phyloP scores from a whole-genome alignment of 2,113 vertebrate genomes.

The Genyomyrus donnyi region DNA sequence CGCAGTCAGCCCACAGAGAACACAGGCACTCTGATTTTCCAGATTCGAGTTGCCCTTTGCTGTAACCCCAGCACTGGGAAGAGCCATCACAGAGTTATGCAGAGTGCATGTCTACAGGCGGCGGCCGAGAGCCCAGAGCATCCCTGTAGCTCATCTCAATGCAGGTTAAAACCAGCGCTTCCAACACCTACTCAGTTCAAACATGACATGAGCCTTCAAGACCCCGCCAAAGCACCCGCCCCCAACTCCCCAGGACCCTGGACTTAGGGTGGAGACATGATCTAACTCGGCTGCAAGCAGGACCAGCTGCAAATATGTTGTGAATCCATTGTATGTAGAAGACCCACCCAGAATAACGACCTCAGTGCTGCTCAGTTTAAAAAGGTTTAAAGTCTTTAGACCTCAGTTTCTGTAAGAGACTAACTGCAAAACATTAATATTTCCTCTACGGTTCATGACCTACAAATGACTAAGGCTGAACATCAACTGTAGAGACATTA shows the following conservation, averaged over 20 bases:
- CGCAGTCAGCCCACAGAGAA: not conserved
- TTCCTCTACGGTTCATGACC: not conserved
- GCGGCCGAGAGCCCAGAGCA: not conserved
- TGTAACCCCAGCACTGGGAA: not conserved
- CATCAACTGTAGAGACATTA: not conserved
- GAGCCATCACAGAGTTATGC: not conserved
- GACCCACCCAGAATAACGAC: not conserved
- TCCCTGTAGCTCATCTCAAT: not conserved
- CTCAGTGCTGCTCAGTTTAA: not conserved
- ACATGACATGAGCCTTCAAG: not conserved
- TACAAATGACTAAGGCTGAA: not conserved
- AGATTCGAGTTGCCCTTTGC: not conserved
- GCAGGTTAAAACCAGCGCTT: not conserved
- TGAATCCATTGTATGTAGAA: not conserved
- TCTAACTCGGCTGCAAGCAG: not conserved
- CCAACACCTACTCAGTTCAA: not conserved
- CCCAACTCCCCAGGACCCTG: not conserved
- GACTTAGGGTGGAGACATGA: not conserved
- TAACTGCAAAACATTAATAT: not conserved
- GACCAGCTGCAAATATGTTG: not conserved
- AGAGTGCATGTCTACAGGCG: not conserved
- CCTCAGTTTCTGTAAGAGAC: not conserved
- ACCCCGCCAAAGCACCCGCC: not conserved
- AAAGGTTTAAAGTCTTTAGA: not conserved
- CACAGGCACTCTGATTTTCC: not conserved